Conservation (phyloP, 2,113 vertebrate species). For the Ivindomyrus marchei region DNA sequence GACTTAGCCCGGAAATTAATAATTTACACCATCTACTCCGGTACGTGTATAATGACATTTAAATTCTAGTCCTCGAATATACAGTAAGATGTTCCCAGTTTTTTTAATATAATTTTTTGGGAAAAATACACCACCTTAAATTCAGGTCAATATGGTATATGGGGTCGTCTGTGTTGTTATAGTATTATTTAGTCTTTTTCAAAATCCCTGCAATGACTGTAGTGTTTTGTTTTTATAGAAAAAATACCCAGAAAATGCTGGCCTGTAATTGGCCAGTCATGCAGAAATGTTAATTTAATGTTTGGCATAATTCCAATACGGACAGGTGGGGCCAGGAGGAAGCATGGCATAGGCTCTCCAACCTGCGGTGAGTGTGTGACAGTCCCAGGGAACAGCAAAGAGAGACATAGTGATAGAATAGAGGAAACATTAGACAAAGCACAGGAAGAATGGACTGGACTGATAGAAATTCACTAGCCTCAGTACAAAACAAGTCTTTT, state of each 20-base stretch:
- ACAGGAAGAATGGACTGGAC: neutral
- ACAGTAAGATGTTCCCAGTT: neutral
- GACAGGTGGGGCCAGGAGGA: neutral
- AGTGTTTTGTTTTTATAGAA: neutral
- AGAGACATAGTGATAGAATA: constrained; percentile 37
- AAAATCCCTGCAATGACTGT: neutral
- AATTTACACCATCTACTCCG: neutral
- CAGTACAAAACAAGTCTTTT: neutral
- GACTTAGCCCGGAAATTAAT: neutral
- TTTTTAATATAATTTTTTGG: neutral
- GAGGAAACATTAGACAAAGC: constrained; percentile 14
- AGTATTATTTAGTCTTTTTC: neutral
- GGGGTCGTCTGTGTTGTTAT: neutral
- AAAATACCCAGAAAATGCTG: neutral
- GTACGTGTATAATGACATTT: neutral
- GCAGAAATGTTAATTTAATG: neutral
- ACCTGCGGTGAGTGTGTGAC: constrained; percentile 45
- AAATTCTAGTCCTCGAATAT: neutral
- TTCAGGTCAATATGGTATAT: neutral
- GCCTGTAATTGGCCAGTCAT: neutral
- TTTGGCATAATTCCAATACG: neutral
- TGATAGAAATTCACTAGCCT: constrained; percentile 1
- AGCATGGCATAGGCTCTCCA: constrained; percentile 26
- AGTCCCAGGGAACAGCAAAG: constrained; percentile 36
- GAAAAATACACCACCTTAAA: neutral